Percentiles rank a stretch among this genome's conserved stretches.
Evolutionary conservation across 2,888 invertebrate genomes (phyloP).

Genomic region (Amiota communis): DNA sequence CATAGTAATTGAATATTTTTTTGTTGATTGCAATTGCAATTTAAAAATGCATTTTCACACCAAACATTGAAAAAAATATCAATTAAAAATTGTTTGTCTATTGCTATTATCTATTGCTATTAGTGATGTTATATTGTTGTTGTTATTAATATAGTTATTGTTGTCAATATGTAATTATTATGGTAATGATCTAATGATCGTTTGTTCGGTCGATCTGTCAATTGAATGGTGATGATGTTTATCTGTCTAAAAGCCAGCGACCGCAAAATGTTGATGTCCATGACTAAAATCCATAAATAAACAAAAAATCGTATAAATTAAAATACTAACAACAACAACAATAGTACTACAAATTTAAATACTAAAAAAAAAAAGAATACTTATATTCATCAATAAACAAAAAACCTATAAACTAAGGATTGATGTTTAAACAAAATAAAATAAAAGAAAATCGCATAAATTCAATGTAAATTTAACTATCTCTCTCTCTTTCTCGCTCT

Average conservation of each 20-base stretch:
- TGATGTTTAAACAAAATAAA: too few species aligned
- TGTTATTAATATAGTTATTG: background rate
- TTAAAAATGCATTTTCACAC: too few species aligned
- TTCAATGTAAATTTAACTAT: slow-evolving; percentile 40
- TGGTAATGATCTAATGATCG: slow-evolving; percentile 8
- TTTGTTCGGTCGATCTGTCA: too few species aligned
- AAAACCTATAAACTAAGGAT: background rate
- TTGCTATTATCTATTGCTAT: too few species aligned
- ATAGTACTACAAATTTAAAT: slow-evolving; percentile 25
- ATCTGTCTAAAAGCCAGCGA: slow-evolving; percentile 12
- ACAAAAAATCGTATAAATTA: too few species aligned
- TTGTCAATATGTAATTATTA: slow-evolving; percentile 12
- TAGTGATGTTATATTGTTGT: background rate
- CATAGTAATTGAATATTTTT: too few species aligned
- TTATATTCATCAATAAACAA: slow-evolving; percentile 19
- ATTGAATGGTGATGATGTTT: background rate
- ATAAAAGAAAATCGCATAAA: too few species aligned
- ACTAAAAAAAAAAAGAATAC: slow-evolving; percentile 15
- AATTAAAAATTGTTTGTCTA: too few species aligned
- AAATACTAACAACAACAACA: slow-evolving; percentile 30
- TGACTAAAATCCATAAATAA: slow-evolving; percentile 62
- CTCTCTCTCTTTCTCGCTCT: slow-evolving; percentile 34
- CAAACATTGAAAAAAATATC: too few species aligned
- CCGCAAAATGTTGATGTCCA: slow-evolving; percentile 37
- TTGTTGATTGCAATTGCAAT: too few species aligned